These are phyloP conservation scores for Teleogryllus occipitalis DNA, from an alignment of 1,140 invertebrate species.

Conservation along the genomic window DNA sequence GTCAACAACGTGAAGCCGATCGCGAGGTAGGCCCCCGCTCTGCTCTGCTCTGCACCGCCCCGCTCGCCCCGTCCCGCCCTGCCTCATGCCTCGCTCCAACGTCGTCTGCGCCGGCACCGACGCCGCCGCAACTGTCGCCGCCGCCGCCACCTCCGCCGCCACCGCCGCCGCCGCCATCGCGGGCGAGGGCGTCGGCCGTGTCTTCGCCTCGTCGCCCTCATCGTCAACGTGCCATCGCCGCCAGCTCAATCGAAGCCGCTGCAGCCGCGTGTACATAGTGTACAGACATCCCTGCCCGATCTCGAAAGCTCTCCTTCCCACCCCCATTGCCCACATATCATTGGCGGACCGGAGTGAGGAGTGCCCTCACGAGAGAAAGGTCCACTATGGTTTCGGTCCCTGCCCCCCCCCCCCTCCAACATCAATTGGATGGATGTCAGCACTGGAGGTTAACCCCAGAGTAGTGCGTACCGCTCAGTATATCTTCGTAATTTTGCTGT, in stretches of 20 bases:
- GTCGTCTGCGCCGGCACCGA: background rate
- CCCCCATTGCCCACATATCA: background rate
- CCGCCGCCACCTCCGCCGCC: no score
- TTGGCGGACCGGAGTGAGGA: background rate
- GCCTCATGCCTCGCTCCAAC: background rate
- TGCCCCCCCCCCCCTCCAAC: no score
- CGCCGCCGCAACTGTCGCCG: background rate
- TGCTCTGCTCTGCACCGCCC: background rate
- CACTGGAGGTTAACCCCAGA: no score
- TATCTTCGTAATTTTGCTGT: no score
- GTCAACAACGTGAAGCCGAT: conserved; percentile 23
- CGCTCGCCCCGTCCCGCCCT: background rate
- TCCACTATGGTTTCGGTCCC: no score
- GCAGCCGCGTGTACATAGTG: background rate
- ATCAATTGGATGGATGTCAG: no score
- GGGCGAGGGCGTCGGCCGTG: no score
- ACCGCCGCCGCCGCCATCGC: no score
- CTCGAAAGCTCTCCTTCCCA: no score
- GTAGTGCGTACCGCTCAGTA: no score
- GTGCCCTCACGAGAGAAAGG: no score
- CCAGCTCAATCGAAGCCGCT: background rate
- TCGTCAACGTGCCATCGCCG: no score
- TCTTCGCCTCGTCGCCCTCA: background rate
- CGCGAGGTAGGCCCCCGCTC: conserved; percentile 12
- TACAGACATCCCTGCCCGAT: background rate